Evolutionary conservation across 2,113 vertebrate genomes (phyloP).

Genomic region (Hemicordylus capensis): DNA sequence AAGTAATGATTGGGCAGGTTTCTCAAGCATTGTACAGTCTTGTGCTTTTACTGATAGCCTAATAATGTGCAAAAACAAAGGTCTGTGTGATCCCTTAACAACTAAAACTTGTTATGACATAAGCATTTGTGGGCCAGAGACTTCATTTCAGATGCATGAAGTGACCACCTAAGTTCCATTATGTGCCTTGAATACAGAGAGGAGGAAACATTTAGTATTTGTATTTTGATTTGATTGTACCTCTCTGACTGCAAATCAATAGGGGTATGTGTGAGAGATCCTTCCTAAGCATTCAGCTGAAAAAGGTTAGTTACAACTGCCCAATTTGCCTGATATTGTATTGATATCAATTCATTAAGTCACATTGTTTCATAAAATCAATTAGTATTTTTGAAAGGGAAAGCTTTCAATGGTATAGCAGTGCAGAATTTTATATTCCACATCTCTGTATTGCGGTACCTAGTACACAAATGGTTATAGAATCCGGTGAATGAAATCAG

Average conservation of each 20-base stretch:
- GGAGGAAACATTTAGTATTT: no score
- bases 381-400: no score
- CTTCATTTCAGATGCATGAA: background rate
- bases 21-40: background rate
- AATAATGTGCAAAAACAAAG: background rate
- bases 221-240: no score
- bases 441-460: no score
- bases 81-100: background rate
- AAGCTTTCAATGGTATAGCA: background rate
- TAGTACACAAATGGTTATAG: background rate
- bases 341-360: no score
- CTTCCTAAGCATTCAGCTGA: no score
- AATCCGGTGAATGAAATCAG: background rate
- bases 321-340: no score
- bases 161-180: background rate
- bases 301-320: no score
- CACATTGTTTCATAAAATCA: no score
- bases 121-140: background rate
- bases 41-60: background rate
- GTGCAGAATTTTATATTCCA: no score
- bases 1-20: constrained; percentile 38
- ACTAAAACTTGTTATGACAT: background rate
- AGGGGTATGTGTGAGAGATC: no score
- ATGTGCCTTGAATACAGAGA: background rate
- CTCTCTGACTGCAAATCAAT: no score